Base-by-base conservation (phyloP, 2,113 vertebrate genomes). In the Epinephelus lanceolatus region DNA sequence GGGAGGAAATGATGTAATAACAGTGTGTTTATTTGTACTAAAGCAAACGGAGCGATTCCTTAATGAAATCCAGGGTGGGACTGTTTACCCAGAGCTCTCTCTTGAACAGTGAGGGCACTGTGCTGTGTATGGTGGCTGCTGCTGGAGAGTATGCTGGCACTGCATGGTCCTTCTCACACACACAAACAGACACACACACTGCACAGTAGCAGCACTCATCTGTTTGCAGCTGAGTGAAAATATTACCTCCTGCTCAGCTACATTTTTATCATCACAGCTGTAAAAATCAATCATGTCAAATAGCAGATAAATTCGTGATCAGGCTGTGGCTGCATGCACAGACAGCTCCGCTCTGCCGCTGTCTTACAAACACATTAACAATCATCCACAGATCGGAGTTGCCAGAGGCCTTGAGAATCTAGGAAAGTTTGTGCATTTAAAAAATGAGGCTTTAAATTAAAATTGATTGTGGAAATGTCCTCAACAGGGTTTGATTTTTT, bases 31-130 rank as follows among this genome's bases (percentile, higher is more conserved):
- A 86, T 91, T 84, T 86, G 69, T 56, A 40, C 53, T 27, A 78
- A 88, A 89, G 79, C 78, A 90, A 92, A 93, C 84, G 73, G 81
- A 89, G 90, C 56, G 11, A 78, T 86, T 88, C 89, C 84, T 86
- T 91, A 92, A 92, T 92, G 86, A 94, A 94, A 92, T 70, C 74
- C 88, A 89, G 94, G 93, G 93, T 72, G 88, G 91, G 86, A 89
- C 87, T 92, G 92, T 94, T 93, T 93, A 89, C 86, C 66, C 77
- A 83, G 80, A 81, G 71, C 77, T 79, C 63, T 86, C 71, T 71
- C 59, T 7, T 85, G 84, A 94, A 94, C 94, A 94, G 84, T 88
- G 75, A 55, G 59, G 17, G 51, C 83, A 83, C 85, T 94, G 92
- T 94, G 33, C 67, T 66, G 88, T 63, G 75, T 40, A 56, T 11